A percentile compares a stretch with the other conserved stretches of the same genome.
These are phyloP conservation scores for Mus minutoides DNA, from an alignment of 2,797 vertebrate species.

Conservation along the genomic window DNA sequence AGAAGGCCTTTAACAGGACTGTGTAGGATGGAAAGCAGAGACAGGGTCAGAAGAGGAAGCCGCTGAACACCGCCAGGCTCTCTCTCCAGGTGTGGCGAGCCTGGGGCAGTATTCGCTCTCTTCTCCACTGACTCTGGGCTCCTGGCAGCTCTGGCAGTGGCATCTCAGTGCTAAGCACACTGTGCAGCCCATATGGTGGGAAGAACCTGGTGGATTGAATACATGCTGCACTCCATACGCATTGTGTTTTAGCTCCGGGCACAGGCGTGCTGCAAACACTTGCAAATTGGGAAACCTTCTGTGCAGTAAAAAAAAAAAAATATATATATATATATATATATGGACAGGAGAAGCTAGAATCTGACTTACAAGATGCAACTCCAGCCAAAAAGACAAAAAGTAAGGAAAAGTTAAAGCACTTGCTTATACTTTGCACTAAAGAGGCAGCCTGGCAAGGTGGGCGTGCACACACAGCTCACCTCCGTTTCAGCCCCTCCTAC, in stretches of 20 bases:
- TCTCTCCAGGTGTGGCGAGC: slow-evolving; percentile 72
- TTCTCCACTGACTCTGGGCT: slow-evolving; percentile 86
- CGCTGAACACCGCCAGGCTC: not conserved
- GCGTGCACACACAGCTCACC: not conserved
- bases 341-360: slow-evolving; percentile 86
- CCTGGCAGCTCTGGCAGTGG: slow-evolving; percentile 87
- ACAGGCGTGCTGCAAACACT: slow-evolving; percentile 90
- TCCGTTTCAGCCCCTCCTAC: slow-evolving; percentile 25
- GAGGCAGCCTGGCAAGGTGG: slow-evolving; percentile 59
- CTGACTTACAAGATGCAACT: slow-evolving; percentile 75
- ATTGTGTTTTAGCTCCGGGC: slow-evolving; percentile 89
- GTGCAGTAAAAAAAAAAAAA: slow-evolving; percentile 85
- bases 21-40: not conserved
- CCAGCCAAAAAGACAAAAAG: slow-evolving; percentile 71
- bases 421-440: slow-evolving; percentile 72
- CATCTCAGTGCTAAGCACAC: slow-evolving; percentile 86
- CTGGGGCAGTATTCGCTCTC: slow-evolving; percentile 56
- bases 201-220: slow-evolving; percentile 87
- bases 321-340: too few relatives aligned
- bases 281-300: slow-evolving; percentile 89
- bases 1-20: not conserved
- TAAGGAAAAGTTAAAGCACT: slow-evolving; percentile 77
- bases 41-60: not conserved
- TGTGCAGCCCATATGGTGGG: slow-evolving; percentile 87
- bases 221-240: slow-evolving; percentile 88